Percentiles rank a stretch among this genome's conserved stretches.
These are phyloP conservation scores for Luehdorfia chinensis DNA, from an alignment of 1,140 invertebrate genomes.

Conservation along the genomic window DNA sequence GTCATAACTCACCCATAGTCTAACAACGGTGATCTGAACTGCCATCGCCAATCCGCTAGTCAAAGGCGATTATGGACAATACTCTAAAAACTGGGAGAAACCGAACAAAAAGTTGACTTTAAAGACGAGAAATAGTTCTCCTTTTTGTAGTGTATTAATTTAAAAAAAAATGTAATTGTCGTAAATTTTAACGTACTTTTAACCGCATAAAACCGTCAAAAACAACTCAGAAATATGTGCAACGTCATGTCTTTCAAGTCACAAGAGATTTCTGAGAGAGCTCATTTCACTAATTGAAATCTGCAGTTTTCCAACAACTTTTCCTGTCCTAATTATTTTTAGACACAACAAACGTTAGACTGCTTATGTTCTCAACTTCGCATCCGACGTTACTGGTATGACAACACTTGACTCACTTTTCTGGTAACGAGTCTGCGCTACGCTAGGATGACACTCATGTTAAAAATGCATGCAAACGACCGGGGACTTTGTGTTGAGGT, in stretches of 20 bases:
- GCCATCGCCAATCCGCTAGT: no score
- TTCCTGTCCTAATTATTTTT: conserved; percentile 6
- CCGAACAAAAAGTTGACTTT: no score
- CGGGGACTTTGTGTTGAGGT: conserved; percentile 16
- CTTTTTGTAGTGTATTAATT: no score
- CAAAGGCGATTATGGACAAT: no score
- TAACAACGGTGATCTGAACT: no score
- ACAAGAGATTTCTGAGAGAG: conserved; percentile 5
- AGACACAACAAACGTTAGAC: neutral
- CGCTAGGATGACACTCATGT: conserved; percentile 14
- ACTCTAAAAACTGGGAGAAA: no score
- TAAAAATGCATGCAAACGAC: conserved; percentile 29
- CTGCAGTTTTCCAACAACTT: neutral
- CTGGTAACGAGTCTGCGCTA: conserved; percentile 21
- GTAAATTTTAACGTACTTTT: no score
- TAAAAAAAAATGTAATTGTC: no score
- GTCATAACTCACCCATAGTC: no score
- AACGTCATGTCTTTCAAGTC: neutral
- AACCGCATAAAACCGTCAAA: no score
- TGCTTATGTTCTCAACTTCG: conserved; percentile 3
- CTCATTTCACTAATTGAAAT: conserved; percentile 14
- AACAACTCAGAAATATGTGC: no score
- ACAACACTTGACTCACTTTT: conserved; percentile 23
- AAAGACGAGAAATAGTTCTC: no score
- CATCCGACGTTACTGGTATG: neutral